Evolutionary conservation across 2,113 vertebrate genomes (phyloP), one percentile per base, ranked within the genome.

Genomic region (Glaucidium brasilianum): DNA sequence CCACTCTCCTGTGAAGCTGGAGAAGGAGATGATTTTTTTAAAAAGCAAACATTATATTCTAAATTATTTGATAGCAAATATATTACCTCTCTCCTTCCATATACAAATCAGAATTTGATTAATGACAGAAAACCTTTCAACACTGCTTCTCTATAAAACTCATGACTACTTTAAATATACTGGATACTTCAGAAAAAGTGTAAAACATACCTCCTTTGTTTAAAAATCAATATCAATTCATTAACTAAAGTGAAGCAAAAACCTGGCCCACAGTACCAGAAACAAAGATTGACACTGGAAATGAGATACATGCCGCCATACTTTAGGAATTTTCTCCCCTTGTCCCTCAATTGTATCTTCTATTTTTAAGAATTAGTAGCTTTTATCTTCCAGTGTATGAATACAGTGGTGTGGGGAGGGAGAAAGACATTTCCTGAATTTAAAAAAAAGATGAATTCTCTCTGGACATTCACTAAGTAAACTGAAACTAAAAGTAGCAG

Each of bases 171-270:
- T 85, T 43, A 86, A 88, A 88, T 47, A 76, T 3, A 58, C 34
- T 39, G 32, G 23, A 59, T 39, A 59, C 27, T 71, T 89, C 29
- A 71, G 52, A 74, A 92, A 78, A 94, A 53, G 43, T 23, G n/a
- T 55, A 55, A 91, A 96, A 80, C 19, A 41, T 25, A 37, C 11
- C 66, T 85, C 59, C 29, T 85, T 60, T 91, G 69, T 71, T 92
- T 85, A 95, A 92, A 95, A 95, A 91, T 92, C 73, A 75, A 20
- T 92, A 96, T 7, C 3, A 91, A 53, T 68, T 95, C 29, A 96
- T 74, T 87, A 85, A 78, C 60, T 76, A 35, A 64, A 92, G 67
- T 49, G 69, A 88, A 85, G 35, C 1, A 0, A 92, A 91, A 56
- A 80, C 34, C 52, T 84, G 68, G 72, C 52, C 52, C 39, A 72